Evolutionary conservation across 2,888 invertebrate genomes (phyloP).

Genomic region (Enchytraeus crypticus): DNA sequence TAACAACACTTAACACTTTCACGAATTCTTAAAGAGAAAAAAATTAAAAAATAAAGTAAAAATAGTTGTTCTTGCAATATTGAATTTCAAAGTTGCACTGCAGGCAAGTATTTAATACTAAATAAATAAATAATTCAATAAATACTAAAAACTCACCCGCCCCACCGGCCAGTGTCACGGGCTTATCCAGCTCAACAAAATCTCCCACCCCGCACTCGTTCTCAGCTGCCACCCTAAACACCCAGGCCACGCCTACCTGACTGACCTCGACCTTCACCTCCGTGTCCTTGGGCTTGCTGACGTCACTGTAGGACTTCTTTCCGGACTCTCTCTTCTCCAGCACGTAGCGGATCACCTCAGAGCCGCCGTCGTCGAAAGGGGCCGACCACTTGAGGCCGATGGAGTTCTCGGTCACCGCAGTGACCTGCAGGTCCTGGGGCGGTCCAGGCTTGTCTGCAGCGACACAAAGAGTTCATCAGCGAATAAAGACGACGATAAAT

Average conservation of each 20-base stretch:
- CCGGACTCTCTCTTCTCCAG: constrained; percentile 26
- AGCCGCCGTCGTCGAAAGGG: constrained; percentile 25
- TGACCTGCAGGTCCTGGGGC: constrained; percentile 25
- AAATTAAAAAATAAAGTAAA: too few species aligned
- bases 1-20: too few species aligned
- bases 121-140: neutral
- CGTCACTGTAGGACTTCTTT: constrained; percentile 5
- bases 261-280: constrained; percentile 7
- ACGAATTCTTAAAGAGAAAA: too few species aligned
- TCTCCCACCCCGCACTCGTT: constrained; percentile 66
- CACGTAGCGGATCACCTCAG: constrained; percentile 28
- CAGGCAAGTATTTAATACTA: neutral
- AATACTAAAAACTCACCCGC: constrained; percentile 3
- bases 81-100: neutral
- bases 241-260: constrained; percentile 14
- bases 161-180: constrained; percentile 31
- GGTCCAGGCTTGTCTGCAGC: constrained; percentile 32
- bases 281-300: neutral
- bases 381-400: constrained; percentile 56
- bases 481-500: too few species aligned
- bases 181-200: constrained; percentile 49
- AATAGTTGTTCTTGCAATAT: neutral
- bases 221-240: constrained; percentile 23
- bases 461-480: too few species aligned
- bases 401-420: constrained; percentile 17